Evolutionary conservation across 2,113 vertebrate genomes (phyloP), one percentile per base, ranked within the genome.

Genomic region (Colistium nudipinnis): DNA sequence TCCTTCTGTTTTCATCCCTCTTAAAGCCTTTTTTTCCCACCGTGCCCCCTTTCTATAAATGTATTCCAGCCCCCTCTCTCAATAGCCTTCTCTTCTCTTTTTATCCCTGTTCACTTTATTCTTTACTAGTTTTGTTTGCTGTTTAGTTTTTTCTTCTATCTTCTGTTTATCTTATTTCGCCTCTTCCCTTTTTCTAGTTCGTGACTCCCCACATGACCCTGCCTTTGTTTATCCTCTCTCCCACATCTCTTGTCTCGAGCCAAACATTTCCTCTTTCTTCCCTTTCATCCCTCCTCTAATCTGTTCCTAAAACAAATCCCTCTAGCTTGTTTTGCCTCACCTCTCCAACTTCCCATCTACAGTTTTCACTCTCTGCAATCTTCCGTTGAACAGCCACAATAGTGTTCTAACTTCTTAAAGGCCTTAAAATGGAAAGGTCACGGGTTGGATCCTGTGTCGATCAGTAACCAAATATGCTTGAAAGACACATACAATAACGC

Each of bases 391-490:
- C 33, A 62, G 0, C 30, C 38, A 36, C 12, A 20, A 6, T 19
- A 27, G 30, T 45, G 49, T 36, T 60, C 2, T 4, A 4, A 3
- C 48, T 43, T 51, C 44, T 49, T 14, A 5, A 35, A 57, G 31
- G 51, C 52, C 38, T 41, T n/a, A 12, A 35, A 41, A 33, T 38
- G 9, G 4, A 10, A 13, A 19, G 69, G 65, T 74, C 62, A 62
- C 38, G 24, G 17, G 38, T 48, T 66, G 36, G 44, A 70, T 65
- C 20, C 45, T 11, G 5, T 8, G 19, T 55, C 63, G 39, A 56
- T 52, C 66, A 41, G 69, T 55, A 69, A 73, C 73, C 24, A 70
- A 62, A 82, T 57, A 66, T 38, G 62, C 38, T 36, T 55, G 60
- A 70, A 49, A 38, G 39, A 16, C 13, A 64, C 54, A 62, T 33